phyloP scores from a whole-genome alignment of 2,888 invertebrate genomes.

The Pollenia angustigena region DNA sequence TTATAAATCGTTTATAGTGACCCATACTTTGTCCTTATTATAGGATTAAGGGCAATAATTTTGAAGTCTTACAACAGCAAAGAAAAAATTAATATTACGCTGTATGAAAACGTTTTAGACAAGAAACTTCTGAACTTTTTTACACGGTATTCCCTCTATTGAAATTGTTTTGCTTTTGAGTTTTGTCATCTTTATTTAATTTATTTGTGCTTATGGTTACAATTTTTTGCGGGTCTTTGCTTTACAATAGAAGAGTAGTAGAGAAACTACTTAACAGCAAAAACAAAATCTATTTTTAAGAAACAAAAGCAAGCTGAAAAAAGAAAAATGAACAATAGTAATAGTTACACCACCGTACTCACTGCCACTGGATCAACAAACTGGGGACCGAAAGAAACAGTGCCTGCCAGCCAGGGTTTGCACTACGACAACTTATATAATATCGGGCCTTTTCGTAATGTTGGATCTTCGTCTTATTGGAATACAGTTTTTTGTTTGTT shows the following conservation, averaged over 20 bases:
- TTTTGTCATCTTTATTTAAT: slow-evolving; percentile 6
- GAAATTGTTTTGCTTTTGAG: slow-evolving; percentile 9
- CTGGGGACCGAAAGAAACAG: neutral
- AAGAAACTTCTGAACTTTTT: too few species aligned
- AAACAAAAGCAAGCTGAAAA: neutral
- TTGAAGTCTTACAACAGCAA: too few species aligned
- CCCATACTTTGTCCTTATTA: too few species aligned
- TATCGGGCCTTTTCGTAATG: too few species aligned
- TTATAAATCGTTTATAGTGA: too few species aligned
- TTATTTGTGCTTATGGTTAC: slow-evolving; percentile 8
- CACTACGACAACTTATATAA: too few species aligned
- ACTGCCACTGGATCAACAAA: neutral
- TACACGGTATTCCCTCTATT: neutral
- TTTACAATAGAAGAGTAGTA: too few species aligned
- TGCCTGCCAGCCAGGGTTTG: neutral
- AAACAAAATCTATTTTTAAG: neutral
- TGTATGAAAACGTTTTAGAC: too few species aligned
- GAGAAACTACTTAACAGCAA: neutral
- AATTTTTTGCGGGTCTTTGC: neutral
- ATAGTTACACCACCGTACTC: neutral
- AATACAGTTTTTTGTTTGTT: too few species aligned
- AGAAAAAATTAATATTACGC: too few species aligned
- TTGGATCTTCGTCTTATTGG: too few species aligned
- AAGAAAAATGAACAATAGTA: slow-evolving; percentile 8
- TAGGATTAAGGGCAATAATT: too few species aligned